phyloP scores from a whole-genome alignment of 2,797 vertebrate species.

The Gephyroberyx darwinii region DNA sequence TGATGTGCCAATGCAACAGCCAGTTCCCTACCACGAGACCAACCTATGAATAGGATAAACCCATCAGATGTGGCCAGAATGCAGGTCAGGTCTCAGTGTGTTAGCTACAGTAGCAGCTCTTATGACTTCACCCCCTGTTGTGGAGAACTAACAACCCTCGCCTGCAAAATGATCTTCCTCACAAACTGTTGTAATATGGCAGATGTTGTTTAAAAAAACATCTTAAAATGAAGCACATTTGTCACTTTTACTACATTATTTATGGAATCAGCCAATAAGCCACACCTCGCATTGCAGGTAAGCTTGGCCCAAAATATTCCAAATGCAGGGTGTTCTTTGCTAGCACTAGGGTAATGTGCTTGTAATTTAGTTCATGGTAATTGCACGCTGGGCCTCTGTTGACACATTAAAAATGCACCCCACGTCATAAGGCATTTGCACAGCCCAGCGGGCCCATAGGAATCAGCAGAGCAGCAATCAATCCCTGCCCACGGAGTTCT shows the following conservation, averaged over 20 bases:
- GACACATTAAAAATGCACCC: slow-evolving; percentile 73
- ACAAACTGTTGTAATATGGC: not conserved
- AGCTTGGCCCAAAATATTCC: slow-evolving; percentile 9
- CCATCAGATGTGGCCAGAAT: slow-evolving; percentile 36
- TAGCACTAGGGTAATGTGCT: slow-evolving; percentile 21
- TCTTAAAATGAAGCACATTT: slow-evolving; percentile 12
- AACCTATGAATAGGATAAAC: slow-evolving; percentile 22
- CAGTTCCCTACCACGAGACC: slow-evolving; percentile 12
- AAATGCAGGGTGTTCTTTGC: slow-evolving; percentile 14
- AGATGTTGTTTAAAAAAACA: too few species aligned
- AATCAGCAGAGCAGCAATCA: slow-evolving; percentile 68
- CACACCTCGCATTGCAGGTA: not conserved
- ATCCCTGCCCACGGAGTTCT: slow-evolving; percentile 59
- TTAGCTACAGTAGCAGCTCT: slow-evolving; percentile 23
- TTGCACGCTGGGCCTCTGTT: slow-evolving; percentile 56
- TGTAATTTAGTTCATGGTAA: slow-evolving; percentile 56
- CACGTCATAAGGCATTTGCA: slow-evolving; percentile 74
- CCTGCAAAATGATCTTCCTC: slow-evolving; percentile 9
- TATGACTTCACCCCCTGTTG: slow-evolving; percentile 14
- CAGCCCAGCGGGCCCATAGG: slow-evolving; percentile 64
- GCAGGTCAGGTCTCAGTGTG: slow-evolving; percentile 49
- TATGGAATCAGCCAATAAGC: slow-evolving; percentile 33
- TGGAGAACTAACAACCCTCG: not conserved
- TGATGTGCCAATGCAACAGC: slow-evolving; percentile 9
- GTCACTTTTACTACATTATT: slow-evolving; percentile 30